A percentile compares a stretch with the other conserved stretches of the same genome.
Conservation (phyloP, 2,797 vertebrate genomes). For the Enteromius thamalakanensis region DNA sequence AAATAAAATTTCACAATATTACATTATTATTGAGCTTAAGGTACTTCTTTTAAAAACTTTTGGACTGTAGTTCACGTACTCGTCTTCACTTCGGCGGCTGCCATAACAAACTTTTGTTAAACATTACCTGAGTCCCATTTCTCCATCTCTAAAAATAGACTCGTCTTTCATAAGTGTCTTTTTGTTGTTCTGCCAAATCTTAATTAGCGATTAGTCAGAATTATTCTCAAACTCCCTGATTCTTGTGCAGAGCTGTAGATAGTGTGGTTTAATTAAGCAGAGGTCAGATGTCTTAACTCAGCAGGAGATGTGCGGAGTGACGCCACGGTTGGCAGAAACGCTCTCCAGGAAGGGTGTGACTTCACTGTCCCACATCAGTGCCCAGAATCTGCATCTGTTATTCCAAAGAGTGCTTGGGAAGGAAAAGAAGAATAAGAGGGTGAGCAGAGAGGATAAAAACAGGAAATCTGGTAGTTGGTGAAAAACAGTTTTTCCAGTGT, state of each 20-base stretch:
- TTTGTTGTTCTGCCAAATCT: slow-evolving; percentile 75
- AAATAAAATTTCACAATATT: background rate
- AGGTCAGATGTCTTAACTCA: slow-evolving; percentile 83
- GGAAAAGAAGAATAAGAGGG: slow-evolving; percentile 42
- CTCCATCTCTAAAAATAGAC: slow-evolving; percentile 70
- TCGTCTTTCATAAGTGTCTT: slow-evolving; percentile 71
- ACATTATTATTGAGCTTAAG: background rate
- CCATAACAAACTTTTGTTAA: slow-evolving; percentile 37
- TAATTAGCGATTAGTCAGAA: slow-evolving; percentile 80
- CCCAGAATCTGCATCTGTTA: slow-evolving; percentile 23
- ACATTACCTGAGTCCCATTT: slow-evolving; percentile 50
- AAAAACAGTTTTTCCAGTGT: background rate
- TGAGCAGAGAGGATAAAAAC: background rate
- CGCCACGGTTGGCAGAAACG: slow-evolving; percentile 69
- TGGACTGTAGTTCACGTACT: background rate
- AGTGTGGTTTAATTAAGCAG: slow-evolving; percentile 82
- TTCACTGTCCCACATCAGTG: slow-evolving; percentile 13
- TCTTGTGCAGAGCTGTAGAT: slow-evolving; percentile 71
- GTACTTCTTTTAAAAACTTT: background rate
- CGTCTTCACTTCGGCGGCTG: background rate
- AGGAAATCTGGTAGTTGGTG: background rate
- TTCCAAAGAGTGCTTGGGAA: background rate
- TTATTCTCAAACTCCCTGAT: slow-evolving; percentile 74
- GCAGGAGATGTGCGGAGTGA: slow-evolving; percentile 67
- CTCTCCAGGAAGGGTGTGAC: slow-evolving; percentile 26